Base-by-base conservation (phyloP, 2,797 vertebrate species). In the Xiphorhynchus erythropygius region DNA sequence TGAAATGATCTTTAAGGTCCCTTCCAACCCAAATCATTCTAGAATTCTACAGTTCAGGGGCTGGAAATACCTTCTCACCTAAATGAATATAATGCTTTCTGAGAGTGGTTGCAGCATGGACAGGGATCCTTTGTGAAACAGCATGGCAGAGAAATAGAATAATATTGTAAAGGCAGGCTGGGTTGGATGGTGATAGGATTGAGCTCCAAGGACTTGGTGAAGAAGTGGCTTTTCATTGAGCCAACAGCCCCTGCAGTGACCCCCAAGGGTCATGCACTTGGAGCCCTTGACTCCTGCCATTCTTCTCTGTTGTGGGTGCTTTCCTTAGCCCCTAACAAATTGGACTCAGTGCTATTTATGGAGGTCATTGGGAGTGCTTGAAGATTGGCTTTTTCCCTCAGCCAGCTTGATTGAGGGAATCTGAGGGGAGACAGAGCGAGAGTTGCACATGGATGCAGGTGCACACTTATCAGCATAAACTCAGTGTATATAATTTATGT, bases 341-440 rank as follows among this genome's bases (percentile, higher is more conserved):
- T 25, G 7, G 2, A 13, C 33, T 32, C 5, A 3, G 22, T 81
- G 75, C 49, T 70, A 1, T 49, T 68, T 42, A 50, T 95, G 68
- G 53, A 56, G 76, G 27, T 74, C 5, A 0, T 5, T 22, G 67
- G 52, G 41, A 68, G 68, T 5, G 1, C 32, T 68, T 2, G 5
- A 68, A 77, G 71, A 68, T 52, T 30, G 78, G 44, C 52, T 80
- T 71, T 71, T 24, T 83, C 9, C 42, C 79, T 39, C 44, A 27
- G 33, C 2, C 19, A 35, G 55, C 47, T 30, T 39, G 60, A 18
- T 0, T 10, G 71, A 70, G 46, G 75, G 79, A 37, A 44, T 21
- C 12, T 2, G 18, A 63, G 82, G 25, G 49, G 60, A 56, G 49
- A 21, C 0, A 0, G 42, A 1, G 2, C 3, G 0, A 4, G 73